Evolutionary conservation across 2,797 vertebrate species (phyloP).

Genomic region (Enteromius argenteus): DNA sequence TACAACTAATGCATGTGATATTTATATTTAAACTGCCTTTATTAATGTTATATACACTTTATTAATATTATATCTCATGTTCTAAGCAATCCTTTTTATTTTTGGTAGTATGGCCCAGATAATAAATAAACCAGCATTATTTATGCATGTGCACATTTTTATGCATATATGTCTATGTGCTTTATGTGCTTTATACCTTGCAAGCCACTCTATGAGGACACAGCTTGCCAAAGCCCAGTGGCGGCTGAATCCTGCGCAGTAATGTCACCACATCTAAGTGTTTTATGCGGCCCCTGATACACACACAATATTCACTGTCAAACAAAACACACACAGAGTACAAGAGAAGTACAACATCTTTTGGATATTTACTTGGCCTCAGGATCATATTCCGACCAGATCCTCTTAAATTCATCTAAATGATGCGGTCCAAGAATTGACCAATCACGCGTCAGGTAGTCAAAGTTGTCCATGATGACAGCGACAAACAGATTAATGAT

Average conservation of each 20-base stretch:
- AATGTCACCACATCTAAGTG: constrained; percentile 96
- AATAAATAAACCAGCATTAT: neutral
- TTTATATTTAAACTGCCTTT: neutral
- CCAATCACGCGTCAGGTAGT: constrained; percentile 99
- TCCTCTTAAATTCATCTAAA: constrained; percentile 97
- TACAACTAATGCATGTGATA: neutral
- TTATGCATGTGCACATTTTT: neutral
- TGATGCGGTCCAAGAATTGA: constrained; percentile 98
- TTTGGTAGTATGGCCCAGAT: too few species aligned
- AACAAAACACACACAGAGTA: neutral
- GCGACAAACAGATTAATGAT: constrained; percentile 99
- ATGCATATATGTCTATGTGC: neutral
- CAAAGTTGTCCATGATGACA: constrained; percentile 99
- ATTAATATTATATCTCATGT: neutral
- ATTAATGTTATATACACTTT: neutral
- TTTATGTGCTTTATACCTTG: constrained; percentile 80
- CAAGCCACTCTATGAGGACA: constrained; percentile 98
- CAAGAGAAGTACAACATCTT: neutral
- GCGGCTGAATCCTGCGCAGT: constrained; percentile 95
- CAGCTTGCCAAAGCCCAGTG: constrained; percentile 95
- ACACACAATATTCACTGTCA: neutral
- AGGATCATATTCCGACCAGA: constrained; percentile 99
- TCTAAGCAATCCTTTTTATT: neutral
- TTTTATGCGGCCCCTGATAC: constrained; percentile 92
- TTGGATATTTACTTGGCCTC: constrained; percentile 92